Conservation (phyloP, 2,113 vertebrate species). For the Hippolais icterina region DNA sequence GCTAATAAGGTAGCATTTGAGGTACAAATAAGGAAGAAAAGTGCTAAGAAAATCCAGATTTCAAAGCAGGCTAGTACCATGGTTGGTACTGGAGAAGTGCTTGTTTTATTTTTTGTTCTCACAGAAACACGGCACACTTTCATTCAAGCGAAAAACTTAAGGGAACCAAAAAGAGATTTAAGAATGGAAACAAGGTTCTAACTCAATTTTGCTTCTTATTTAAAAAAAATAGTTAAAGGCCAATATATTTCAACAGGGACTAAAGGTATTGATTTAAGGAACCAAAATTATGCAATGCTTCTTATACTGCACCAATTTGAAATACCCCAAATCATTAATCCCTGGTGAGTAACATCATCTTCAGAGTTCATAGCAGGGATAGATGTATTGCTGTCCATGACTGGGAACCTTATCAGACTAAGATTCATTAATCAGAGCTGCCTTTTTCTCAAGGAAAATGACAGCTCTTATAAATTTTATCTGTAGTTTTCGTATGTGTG, state of each 20-base stretch:
- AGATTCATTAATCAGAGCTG: not conserved
- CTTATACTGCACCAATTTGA: not conserved
- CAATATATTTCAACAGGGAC: not conserved
- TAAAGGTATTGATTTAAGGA: not conserved
- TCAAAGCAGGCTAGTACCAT: not conserved
- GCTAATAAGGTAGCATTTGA: not conserved
- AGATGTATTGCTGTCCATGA: not conserved
- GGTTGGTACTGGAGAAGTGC: not conserved
- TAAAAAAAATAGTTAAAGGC: not conserved
- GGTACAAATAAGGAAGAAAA: not conserved
- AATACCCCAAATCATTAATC: not conserved
- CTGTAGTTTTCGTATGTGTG: not conserved
- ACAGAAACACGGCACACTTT: not conserved
- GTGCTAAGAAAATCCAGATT: not conserved
- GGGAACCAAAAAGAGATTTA: not conserved
- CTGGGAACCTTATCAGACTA: not conserved
- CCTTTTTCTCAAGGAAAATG: not conserved
- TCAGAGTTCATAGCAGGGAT: not conserved
- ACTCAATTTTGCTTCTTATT: not conserved
- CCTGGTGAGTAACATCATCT: not conserved
- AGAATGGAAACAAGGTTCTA: not conserved
- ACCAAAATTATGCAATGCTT: not conserved
- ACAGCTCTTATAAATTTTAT: slow-evolving; percentile 2
- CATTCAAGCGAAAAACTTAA: not conserved
- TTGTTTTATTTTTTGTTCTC: not conserved